Conservation (phyloP, 1,140 invertebrate species). For the Babylonia areolata region DNA sequence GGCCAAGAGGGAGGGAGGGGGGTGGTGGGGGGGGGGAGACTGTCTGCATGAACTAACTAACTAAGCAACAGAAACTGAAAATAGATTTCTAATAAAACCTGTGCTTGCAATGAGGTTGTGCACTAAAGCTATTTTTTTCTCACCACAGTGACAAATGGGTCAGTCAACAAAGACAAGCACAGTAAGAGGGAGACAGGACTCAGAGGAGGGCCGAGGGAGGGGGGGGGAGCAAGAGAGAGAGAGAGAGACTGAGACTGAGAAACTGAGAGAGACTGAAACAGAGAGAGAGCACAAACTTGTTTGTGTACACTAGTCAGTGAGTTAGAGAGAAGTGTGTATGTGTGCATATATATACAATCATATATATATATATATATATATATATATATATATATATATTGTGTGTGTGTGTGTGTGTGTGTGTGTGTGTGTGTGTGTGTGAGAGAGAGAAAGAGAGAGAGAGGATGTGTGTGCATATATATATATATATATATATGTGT, state of each 20-base stretch:
- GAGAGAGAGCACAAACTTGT: not conserved
- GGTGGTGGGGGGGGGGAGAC: not conserved
- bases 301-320: not conserved
- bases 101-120: too few relatives aligned
- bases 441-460: not conserved
- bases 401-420: not conserved
- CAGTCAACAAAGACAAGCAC: not conserved
- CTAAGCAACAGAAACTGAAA: not conserved
- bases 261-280: not conserved
- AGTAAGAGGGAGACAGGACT: not conserved
- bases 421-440: not conserved
- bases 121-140: too few relatives aligned
- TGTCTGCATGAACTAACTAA: not conserved
- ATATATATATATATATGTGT: not conserved
- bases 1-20: not conserved
- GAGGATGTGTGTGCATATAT: not conserved
- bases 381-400: not conserved
- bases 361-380: not conserved
- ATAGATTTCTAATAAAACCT: too few relatives aligned
- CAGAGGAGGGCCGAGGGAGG: not conserved
- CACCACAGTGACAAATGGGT: too few relatives aligned
- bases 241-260: not conserved
- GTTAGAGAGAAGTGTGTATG: not conserved
- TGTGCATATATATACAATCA: not conserved
- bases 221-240: not conserved